Base-by-base conservation (phyloP, 2,113 vertebrate genomes). In the Anoura caudifer region DNA sequence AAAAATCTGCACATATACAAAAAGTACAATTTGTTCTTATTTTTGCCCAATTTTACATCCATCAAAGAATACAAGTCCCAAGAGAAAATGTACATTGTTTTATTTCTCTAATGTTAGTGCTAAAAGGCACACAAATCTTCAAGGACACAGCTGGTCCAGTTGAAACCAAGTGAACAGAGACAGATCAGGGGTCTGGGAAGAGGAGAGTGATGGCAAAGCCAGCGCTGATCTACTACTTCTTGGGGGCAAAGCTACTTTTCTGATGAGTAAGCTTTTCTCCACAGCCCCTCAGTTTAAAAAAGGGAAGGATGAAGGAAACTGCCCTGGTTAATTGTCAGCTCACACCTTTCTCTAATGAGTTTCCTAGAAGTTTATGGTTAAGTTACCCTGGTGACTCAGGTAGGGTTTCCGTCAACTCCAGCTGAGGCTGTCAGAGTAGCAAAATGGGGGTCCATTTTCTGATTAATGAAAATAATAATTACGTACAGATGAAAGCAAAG, bases 301-400 rank as follows among this genome's bases (percentile, higher is more conserved):
- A 59, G 17, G 15, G 6, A 56, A 61, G 0, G 15, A 87, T 96
- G 95, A 94, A 97, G 98, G 97, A 97, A 97, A 94, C 84, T 98
- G 98, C 98, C 93, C 94, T 97, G 79, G 95, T 97, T 94, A 98
- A 98, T 97, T 98, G 98, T 98, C 98, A 97, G 98, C 98, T 99
- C 98, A 97, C 99, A 99, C 98, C 98, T 99, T 97, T 77, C 91
- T 98, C 98, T 99, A 99, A 99, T 99, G 99, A 99, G 99, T 98
- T 99, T 98, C 98, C 98, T 98, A 97, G 98, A 99, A 99, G 98
- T 98, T 99, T 98, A 93, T 98, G 98, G 98, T 98, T 98, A 98
- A 99, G 98, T 98, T 98, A 98, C 98, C 98, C 98, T 65, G 65
- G 92, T 28, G 97, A 98, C 98, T 98, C 98, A 99, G 99, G 99